Base-by-base conservation (phyloP, 2,888 invertebrate genomes). In the Lasioglossum vierecki region DNA sequence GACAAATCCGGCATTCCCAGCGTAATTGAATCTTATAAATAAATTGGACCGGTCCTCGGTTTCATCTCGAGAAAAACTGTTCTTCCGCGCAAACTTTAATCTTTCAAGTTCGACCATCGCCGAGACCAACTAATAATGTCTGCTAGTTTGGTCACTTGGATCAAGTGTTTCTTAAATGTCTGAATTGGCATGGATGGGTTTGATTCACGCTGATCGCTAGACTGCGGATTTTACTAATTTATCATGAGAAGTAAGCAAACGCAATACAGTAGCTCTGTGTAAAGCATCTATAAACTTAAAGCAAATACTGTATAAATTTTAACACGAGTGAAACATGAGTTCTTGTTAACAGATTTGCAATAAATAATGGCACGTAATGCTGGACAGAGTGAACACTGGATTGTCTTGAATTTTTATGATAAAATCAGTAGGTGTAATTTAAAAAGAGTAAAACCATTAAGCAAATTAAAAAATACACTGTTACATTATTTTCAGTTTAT, bases 11-110 rank as follows among this genome's bases (percentile, higher is more conserved):
- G 26, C 13, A 41, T 53, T 53, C 68, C 11, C 3, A 11, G 4
- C n/a, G 70, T 70, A 70, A 70, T 39, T 35, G 76, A 18, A 68
- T 70, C 39, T 26, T 70, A 41, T 26, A 35, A 80, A 71, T 35
- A 8, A 30, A 77, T 73, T 53, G 35, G 30, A 39, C 70, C 39
- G 41, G 39, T 41, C 22, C 70, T 30, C 30, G 15, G 8, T 6
- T 63, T 30, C 30, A 2, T 30, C 2, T 63, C 30, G 2, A 15
- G 30, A 63, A 30, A 26, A 63, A 63, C 63, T 15, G 26, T 63
- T 63, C 30, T 30, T 63, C 63, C 63, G 63, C 30, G 63, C 30
- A 6, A 30, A 30, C 26, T 63, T 63, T 15, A 2, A 30, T 63
- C 30, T 57, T 57, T 57, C 11, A 57, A n/a, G 57, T n/a, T 57